phyloP scores from a whole-genome alignment of 2,113 vertebrate genomes.

The Alouatta palliata region DNA sequence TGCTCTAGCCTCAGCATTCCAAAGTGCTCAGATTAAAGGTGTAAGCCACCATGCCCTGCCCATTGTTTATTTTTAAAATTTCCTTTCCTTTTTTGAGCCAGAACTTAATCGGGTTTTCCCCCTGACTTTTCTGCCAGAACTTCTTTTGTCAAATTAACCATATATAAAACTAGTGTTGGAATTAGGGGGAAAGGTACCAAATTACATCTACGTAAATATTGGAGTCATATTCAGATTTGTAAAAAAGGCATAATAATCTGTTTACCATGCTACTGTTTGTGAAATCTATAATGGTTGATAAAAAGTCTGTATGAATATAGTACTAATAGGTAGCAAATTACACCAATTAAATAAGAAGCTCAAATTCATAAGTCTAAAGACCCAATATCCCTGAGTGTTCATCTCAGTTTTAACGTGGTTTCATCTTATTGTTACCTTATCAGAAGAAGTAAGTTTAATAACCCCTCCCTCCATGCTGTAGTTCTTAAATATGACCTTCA shows the following conservation, averaged over 20 bases:
- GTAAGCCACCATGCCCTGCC: too few relatives aligned
- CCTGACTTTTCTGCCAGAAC: not conserved
- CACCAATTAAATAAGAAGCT: slow-evolving; percentile 49
- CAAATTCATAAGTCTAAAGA: slow-evolving; percentile 58
- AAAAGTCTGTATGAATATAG: slow-evolving; percentile 45
- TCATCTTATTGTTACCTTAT: not conserved
- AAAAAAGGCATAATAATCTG: slow-evolving; percentile 53
- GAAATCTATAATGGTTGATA: slow-evolving; percentile 40
- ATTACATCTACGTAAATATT: slow-evolving; percentile 39
- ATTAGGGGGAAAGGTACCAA: slow-evolving; percentile 5
- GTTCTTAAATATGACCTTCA: not conserved
- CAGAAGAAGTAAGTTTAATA: slow-evolving; percentile 11
- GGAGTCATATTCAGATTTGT: slow-evolving; percentile 58
- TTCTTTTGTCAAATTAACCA: not conserved
- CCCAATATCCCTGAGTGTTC: slow-evolving; percentile 53
- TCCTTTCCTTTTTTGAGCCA: not conserved
- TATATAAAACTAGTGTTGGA: slow-evolving; percentile 57
- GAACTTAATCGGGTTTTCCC: not conserved
- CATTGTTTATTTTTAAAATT: not conserved
- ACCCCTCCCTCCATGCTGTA: not conserved
- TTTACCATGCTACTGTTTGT: slow-evolving; percentile 56
- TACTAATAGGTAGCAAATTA: slow-evolving; percentile 27
- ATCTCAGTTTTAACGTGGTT: not conserved
- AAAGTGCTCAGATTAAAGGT: too few relatives aligned
- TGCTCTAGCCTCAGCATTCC: not conserved